Evolutionary conservation across 2,797 vertebrate species (phyloP).

Genomic region (Choloepus didactylus): DNA sequence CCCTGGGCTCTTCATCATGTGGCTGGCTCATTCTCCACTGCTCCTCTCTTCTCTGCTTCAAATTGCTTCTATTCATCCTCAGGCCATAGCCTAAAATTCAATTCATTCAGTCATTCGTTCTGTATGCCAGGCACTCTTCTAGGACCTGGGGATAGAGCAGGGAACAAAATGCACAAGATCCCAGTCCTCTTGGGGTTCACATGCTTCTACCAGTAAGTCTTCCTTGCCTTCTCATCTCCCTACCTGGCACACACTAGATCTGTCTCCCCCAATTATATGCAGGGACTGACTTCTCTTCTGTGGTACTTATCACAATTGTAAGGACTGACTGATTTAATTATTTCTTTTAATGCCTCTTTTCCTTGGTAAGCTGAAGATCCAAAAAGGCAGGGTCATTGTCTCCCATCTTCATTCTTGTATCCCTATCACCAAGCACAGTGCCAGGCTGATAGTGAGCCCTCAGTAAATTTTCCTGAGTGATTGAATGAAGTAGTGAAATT

Average conservation of each 20-base stretch:
- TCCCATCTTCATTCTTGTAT: not conserved
- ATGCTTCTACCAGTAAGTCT: not conserved
- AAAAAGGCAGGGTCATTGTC: too few relatives aligned
- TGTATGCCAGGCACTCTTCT: not conserved
- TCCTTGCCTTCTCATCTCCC: too few relatives aligned
- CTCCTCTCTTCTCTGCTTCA: too few relatives aligned
- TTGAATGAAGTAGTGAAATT: not conserved
- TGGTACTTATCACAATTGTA: not conserved
- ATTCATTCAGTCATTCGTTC: not conserved
- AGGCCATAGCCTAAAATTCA: not conserved
- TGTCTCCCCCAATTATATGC: rapidly evolving
- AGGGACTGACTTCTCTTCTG: not conserved
- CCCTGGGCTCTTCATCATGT: not conserved
- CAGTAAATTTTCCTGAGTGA: not conserved
- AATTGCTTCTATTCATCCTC: not conserved
- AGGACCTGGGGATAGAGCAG: not conserved
- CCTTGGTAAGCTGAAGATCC: not conserved
- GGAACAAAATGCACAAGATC: not conserved
- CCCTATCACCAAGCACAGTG: not conserved
- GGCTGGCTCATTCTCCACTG: not conserved
- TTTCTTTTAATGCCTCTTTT: not conserved
- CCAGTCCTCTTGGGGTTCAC: too few relatives aligned
- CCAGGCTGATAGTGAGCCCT: not conserved
- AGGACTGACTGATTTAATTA: not conserved
- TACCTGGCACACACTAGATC: too few relatives aligned